Conservation (phyloP, 2,888 invertebrate genomes). For the Cynaeus angustus region DNA sequence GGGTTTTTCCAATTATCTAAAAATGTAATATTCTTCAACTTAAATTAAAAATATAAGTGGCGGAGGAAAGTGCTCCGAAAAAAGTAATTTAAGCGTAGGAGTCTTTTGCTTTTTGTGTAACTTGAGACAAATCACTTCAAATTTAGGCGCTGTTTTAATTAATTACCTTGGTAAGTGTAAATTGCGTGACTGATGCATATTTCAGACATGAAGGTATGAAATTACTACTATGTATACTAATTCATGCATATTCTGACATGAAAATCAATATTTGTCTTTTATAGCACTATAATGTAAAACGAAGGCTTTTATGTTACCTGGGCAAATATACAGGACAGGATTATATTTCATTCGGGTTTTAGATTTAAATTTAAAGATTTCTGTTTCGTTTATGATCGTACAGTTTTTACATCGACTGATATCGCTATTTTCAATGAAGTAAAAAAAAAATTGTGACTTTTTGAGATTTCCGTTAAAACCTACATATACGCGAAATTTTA, state of each 20-base stretch:
- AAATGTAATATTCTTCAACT: slow-evolving; percentile 29
- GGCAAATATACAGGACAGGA: too few relatives aligned
- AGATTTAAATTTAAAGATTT: too few relatives aligned
- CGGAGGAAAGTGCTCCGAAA: too few relatives aligned
- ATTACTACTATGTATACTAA: slow-evolving; percentile 30
- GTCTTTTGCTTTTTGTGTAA: slow-evolving; percentile 5
- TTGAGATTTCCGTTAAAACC: too few relatives aligned
- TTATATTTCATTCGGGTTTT: too few relatives aligned
- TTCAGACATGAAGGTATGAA: slow-evolving; percentile 23
- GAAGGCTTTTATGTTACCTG: slow-evolving; percentile 26
- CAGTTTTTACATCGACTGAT: too few relatives aligned
- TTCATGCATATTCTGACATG: slow-evolving; percentile 38
- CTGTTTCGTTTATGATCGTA: too few relatives aligned
- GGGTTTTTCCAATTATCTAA: slow-evolving; percentile 22
- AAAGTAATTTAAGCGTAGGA: slow-evolving; percentile 1
- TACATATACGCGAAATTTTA: too few relatives aligned
- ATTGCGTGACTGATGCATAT: slow-evolving; percentile 42
- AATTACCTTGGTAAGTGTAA: background rate
- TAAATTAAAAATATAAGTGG: slow-evolving; percentile 24
- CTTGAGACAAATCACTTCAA: slow-evolving; percentile 8
- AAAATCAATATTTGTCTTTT: slow-evolving; percentile 42
- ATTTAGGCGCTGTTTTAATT: slow-evolving; percentile 6
- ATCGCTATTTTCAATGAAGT: too few relatives aligned
- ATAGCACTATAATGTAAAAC: slow-evolving; percentile 7
- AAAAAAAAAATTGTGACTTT: too few relatives aligned